phyloP scores from a whole-genome alignment of 2,797 vertebrate genomes.

The Yasuhikotakia modesta region DNA sequence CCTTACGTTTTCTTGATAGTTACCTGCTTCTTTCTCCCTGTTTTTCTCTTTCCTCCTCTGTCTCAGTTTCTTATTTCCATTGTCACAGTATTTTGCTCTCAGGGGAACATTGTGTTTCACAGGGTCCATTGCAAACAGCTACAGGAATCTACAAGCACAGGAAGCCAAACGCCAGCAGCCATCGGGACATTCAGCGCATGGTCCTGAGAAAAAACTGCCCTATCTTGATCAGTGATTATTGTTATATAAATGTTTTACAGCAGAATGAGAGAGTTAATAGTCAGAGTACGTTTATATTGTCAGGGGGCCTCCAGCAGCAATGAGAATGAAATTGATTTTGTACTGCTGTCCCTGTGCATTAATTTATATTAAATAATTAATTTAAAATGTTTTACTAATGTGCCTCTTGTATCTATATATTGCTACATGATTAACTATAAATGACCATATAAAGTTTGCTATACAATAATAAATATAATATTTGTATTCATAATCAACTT shows the following conservation, averaged over 20 bases:
- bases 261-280: background rate
- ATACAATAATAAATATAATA: background rate
- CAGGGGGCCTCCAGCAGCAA: background rate
- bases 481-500: background rate
- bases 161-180: slow-evolving; percentile 61
- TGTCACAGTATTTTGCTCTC: background rate
- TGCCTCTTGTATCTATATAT: background rate
- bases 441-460: background rate
- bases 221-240: slow-evolving; percentile 71
- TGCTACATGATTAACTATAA: background rate
- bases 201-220: slow-evolving; percentile 67
- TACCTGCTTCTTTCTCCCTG: background rate
- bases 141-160: slow-evolving; percentile 51
- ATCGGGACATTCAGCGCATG: slow-evolving; percentile 57
- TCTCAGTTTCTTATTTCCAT: slow-evolving; percentile 7
- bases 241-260: background rate
- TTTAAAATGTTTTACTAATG: background rate
- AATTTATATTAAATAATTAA: background rate
- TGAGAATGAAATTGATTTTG: background rate
- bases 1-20: background rate
- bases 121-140: slow-evolving; percentile 50
- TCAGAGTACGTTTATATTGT: background rate
- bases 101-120: slow-evolving; percentile 51
- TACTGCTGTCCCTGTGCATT: background rate
- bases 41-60: background rate